Base-by-base conservation (phyloP, 2,797 vertebrate genomes). In the Karalla daura region DNA sequence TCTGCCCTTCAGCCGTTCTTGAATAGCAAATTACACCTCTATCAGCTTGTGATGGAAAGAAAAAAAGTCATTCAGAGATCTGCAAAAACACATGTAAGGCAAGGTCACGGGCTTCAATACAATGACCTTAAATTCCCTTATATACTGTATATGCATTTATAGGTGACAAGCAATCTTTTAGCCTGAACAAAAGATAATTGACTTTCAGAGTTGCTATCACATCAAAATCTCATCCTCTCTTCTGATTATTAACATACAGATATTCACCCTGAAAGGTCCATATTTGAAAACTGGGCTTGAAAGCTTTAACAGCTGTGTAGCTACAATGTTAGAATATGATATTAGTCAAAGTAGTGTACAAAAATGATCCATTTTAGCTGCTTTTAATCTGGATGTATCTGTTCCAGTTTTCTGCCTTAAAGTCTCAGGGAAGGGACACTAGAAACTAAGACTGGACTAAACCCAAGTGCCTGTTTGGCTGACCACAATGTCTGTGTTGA, bases 1-100 rank as follows among this genome's bases (percentile, higher is more conserved):
- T 71, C 47, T 78, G 75, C 77, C 85, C 80, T 82, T 83, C 74
- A 76, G 15, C 75, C 62, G 65, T 40, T 80, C 69, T 80, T 85
- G 79, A 84, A 81, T 65, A 62, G 54, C 62, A 66, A 87, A 80
- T 68, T 51, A 70, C 27, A 27, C 12, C 3, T 78, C 50, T 43
- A 78, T 82, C 62, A 49, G 59, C 28, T 50, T 25, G 14, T 46
- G 52, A 67, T 68, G 36, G 33, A 66, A 27, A 36, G 43, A 75
- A 23, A 54, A 61, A 36, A 62, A 46, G 11, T 63, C 33, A 65
- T 70, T 67, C 56, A 61, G 41, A 44, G 32, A 61, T 40, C 24
- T 37, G 63, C 43, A 72, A 71, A 65, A 66, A 40, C 36, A 66
- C n/a, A 27, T 35, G 47, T 32, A 43, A 24, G 27, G 44, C 55